Base-by-base conservation (phyloP, 2,797 vertebrate species). In the Psittacula derbiana region DNA sequence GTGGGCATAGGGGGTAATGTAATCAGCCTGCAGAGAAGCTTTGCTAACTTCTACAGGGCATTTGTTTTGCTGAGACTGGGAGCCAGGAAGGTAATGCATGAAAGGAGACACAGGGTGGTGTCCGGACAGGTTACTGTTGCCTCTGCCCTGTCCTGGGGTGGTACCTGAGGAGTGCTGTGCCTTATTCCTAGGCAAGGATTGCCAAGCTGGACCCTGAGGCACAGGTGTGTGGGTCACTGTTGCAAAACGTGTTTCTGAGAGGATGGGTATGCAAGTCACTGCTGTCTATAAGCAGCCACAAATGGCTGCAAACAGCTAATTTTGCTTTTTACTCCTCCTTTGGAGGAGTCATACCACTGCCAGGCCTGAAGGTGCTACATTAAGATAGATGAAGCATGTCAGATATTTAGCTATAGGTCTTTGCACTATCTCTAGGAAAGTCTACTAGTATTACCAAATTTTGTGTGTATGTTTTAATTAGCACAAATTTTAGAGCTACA, bases 221-320 rank as follows among this genome's bases (percentile, higher is more conserved):
- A 19, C 53, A 66, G 20, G 11, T 4, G 17, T 61, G 10, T 6
- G 27, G 6, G 6, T 88, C 18, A 8, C 36, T 57, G 28, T 33
- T 38, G 31, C 50, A 61, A 74, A 65, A 4, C 10, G 7, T 78
- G 10, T 46, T 65, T 49, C 55, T 55, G 16, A 61, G 23, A 70
- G 60, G 36, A 44, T 0, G 0, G n/a, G 6, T 46, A 3, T 0
- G 1, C 17, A 19, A 57, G 21, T 23, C 20, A 17, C 18, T 7
- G 2, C 28, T 33, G 36, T 47, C 57, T 69, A 17, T 30, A 47
- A 47, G 15, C 49, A 83, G 33, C 11, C 49, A 65, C 21, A 28
- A 33, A 9, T 6, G 11, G 27, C 38, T 89, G 36, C 57, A 46
- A 57, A 27, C 3, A 20, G 14, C 65, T 47, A 11, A 25, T 75